Evolutionary conservation across 2,888 invertebrate species (phyloP).

Genomic region (Stomorhina lunata): DNA sequence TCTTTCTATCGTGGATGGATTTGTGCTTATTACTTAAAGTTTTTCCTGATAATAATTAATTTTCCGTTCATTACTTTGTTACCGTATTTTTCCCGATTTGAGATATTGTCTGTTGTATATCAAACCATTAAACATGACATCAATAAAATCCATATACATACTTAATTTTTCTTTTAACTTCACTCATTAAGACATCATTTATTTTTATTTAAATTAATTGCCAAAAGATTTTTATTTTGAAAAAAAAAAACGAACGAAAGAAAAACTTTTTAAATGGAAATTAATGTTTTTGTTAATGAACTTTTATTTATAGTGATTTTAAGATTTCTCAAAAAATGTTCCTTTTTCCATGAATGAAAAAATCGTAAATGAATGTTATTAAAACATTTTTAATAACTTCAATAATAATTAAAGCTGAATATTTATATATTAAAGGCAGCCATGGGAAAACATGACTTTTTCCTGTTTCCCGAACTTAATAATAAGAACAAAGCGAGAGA

Average conservation of each 20-base stretch:
- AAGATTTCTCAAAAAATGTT: background rate
- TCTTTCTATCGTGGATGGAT: no score
- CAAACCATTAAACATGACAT: background rate
- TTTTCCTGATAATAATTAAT: no score
- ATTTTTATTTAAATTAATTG: background rate
- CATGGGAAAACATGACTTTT: background rate
- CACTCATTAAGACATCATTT: background rate
- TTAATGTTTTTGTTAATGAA: conserved; percentile 10
- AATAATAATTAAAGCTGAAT: conserved; percentile 26
- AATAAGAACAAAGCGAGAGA: background rate
- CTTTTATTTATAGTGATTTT: background rate
- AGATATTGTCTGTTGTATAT: no score
- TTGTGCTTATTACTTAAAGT: no score
- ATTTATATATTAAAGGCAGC: background rate
- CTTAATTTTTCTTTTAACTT: background rate
- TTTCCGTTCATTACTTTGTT: no score
- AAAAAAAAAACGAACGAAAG: background rate
- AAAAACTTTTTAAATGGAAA: background rate
- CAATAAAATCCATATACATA: background rate
- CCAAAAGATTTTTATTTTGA: background rate
- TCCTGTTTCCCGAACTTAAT: conserved; percentile 24
- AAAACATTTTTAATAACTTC: conserved; percentile 33
- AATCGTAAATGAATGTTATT: conserved; percentile 7
- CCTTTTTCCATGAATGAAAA: no score
- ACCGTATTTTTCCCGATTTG: no score